Conservation (phyloP, 1,140 invertebrate species). For the Monomorium pharaonis region DNA sequence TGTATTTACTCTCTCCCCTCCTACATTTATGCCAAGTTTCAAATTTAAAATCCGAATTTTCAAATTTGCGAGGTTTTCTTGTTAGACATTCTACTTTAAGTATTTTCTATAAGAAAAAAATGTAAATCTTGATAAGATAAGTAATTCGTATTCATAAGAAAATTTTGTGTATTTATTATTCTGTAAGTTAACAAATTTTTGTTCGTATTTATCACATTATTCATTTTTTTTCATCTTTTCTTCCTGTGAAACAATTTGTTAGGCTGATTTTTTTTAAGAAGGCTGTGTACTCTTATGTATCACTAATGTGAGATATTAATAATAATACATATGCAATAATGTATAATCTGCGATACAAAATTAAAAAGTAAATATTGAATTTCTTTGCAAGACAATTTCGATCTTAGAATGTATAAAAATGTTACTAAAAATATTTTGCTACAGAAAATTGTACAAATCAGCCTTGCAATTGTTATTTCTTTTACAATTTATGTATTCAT, state of each 20-base stretch:
- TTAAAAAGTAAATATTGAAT: conserved; percentile 17
- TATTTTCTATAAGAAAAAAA: conserved; percentile 75
- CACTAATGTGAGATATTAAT: conserved; percentile 14
- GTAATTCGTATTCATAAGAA: conserved; percentile 71
- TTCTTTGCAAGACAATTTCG: conserved; percentile 13
- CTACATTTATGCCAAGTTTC: too few species aligned
- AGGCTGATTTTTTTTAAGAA: conserved; percentile 72
- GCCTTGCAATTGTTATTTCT: conserved; percentile 66
- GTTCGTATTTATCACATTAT: conserved; percentile 42
- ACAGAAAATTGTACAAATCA: conserved; percentile 65
- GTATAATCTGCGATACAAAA: background rate
- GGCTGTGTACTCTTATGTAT: conserved; percentile 59
- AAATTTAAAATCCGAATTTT: too few species aligned
- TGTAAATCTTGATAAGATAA: conserved; percentile 69
- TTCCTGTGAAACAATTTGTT: conserved; percentile 41
- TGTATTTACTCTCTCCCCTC: too few species aligned
- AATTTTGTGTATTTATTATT: conserved; percentile 75
- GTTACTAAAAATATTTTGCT: conserved; percentile 53
- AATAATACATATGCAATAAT: conserved; percentile 38
- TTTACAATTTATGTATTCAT: conserved; percentile 37
- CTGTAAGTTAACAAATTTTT: conserved; percentile 75
- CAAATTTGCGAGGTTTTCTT: too few species aligned
- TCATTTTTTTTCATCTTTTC: conserved; percentile 17
- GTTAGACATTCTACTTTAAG: conserved; percentile 82
- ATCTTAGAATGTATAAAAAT: background rate